Evolutionary conservation across 2,888 invertebrate species (phyloP), one percentile per base, ranked within the genome.

Genomic region (Coelogynopora nodosa): DNA sequence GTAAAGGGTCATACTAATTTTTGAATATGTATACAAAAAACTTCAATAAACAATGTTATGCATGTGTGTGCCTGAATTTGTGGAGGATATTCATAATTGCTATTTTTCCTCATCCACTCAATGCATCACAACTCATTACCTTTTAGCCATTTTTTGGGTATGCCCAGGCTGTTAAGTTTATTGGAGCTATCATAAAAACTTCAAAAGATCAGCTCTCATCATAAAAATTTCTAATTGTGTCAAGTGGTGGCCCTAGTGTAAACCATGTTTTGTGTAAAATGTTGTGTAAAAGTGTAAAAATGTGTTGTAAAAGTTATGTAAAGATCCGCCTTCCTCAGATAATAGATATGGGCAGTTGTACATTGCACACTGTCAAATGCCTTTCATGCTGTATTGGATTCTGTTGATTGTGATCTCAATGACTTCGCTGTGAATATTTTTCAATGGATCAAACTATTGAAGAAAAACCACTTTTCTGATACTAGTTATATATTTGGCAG

Each of bases 191-290:
- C 2, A 82, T 30, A 82, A 82, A 18, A 2, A 31, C 82, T 30
- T 30, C 28, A 18, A 82, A 13, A 28, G 30, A 31, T 82, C 10
- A 82, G 30, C 31, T 82, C 13, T 30, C 10, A 82, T 1, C 82
- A 5, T 82, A 2, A 31, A 30, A 82, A 31, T 82, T 5, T 31
- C 82, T 82, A 27, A 82, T 82, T 2, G 13, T 82, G 30, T 30
- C 10, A 29, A 27, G 88, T 13, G 5, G 88, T 88, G 88, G 89
- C 13, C 89, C 88, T 67, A 88, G 87, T 88, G 88, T 88, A 1
- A 89, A 89, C 67, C 88, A 88, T 31, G 86, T 88, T n/a, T 86
- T 89, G 27, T 88, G 87, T 88, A 87, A 85, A 49, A 2, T 30
- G 30, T 82, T 82, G n/a, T n/a, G n/a, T n/a, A n/a, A n/a, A n/a